phyloP scores from a whole-genome alignment of 2,888 invertebrate species.

The Malachius bipustulatus region DNA sequence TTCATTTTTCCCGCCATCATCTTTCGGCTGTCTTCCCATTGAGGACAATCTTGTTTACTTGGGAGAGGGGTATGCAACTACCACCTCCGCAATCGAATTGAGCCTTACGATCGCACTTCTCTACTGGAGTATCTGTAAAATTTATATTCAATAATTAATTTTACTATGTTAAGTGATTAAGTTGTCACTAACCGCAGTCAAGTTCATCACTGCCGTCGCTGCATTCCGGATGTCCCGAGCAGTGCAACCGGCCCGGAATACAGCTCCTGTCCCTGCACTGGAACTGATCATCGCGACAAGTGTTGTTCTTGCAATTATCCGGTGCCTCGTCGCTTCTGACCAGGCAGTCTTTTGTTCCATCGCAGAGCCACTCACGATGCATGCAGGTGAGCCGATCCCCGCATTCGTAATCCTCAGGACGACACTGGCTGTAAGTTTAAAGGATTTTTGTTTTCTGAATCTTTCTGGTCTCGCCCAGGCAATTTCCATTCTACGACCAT shows the following conservation, averaged over 20 bases:
- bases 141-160: too few relatives aligned
- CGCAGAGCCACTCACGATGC: slow-evolving; percentile 82
- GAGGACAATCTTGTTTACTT: too few relatives aligned
- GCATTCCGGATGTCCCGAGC: slow-evolving; percentile 74
- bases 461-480: too few relatives aligned
- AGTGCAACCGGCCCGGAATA: slow-evolving; percentile 69
- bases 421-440: too few relatives aligned
- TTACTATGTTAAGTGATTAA: too few relatives aligned
- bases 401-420: too few relatives aligned
- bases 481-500: too few relatives aligned
- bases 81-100: slow-evolving; percentile 53
- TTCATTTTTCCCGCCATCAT: not conserved
- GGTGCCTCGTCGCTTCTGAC: slow-evolving; percentile 78
- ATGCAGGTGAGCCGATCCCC: too few relatives aligned
- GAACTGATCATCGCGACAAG: slow-evolving; percentile 75
- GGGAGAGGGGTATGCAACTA: too few relatives aligned
- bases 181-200: too few relatives aligned
- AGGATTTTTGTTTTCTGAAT: too few relatives aligned
- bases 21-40: too few relatives aligned
- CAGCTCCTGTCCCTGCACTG: slow-evolving; percentile 76
- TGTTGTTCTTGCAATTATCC: slow-evolving; percentile 90
- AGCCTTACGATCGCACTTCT: slow-evolving; percentile 62
- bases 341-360: slow-evolving; percentile 71
- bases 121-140: slow-evolving; percentile 58
- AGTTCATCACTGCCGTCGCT: slow-evolving; percentile 69